These are phyloP conservation scores for Microplitis demolitor DNA, from an alignment of 1,140 invertebrate species.

Conservation along the genomic window DNA sequence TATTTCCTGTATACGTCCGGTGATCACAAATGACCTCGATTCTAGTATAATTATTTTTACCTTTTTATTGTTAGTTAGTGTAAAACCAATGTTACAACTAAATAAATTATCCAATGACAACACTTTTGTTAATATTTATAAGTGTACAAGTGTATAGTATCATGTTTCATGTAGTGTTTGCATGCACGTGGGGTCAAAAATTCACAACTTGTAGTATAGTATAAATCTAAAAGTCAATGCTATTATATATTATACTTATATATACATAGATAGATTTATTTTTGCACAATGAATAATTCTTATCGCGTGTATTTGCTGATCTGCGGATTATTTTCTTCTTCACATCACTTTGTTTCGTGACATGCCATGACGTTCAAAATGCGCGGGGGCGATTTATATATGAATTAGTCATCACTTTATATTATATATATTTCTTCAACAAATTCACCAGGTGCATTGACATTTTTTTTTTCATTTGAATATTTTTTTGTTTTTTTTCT, in stretches of 20 bases:
- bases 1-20: slow-evolving; percentile 6
- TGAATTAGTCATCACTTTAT: slow-evolving; percentile 14
- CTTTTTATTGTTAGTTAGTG: too few relatives aligned
- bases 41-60: background rate
- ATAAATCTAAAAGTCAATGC: background rate
- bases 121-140: background rate
- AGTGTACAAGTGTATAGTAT: background rate
- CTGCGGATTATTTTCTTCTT: slow-evolving; percentile 6
- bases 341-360: background rate
- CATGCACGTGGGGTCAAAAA: slow-evolving; percentile 9
- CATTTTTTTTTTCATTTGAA: background rate
- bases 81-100: too few relatives aligned
- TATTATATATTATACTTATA: too few relatives aligned
- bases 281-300: background rate
- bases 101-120: too few relatives aligned
- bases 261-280: too few relatives aligned
- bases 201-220: background rate
- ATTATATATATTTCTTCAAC: background rate
- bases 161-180: background rate
- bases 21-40: slow-evolving; percentile 8
- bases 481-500: background rate
- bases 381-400: background rate
- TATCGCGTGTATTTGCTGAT: slow-evolving; percentile 10
- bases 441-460: background rate
- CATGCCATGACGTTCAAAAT: background rate